Conservation (phyloP, 2,888 invertebrate species). For the Rhagophthalmus giganteus region DNA sequence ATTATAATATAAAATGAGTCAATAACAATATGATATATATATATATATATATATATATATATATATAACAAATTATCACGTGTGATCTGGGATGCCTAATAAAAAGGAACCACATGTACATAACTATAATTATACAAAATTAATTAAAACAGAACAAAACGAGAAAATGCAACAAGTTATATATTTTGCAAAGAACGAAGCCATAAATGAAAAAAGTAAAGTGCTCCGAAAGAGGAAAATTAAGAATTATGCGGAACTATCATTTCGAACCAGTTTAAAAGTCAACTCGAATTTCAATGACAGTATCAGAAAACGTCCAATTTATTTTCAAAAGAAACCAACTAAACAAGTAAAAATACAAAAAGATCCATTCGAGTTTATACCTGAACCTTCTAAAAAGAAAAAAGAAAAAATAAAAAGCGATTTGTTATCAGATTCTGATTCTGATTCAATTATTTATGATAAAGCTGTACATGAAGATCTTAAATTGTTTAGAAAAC, state of each 20-base stretch:
- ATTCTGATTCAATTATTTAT: slow-evolving; percentile 26
- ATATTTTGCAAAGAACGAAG: background rate
- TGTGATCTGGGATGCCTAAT: background rate
- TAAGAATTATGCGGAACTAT: slow-evolving; percentile 27
- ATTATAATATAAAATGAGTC: background rate
- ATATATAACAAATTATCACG: background rate
- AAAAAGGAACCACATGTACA: too few relatives aligned
- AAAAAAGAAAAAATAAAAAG: slow-evolving; percentile 6
- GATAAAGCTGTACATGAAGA: slow-evolving; percentile 26
- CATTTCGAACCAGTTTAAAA: background rate
- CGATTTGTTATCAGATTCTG: slow-evolving; percentile 23
- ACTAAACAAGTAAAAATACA: background rate
- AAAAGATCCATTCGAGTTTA: slow-evolving; percentile 9
- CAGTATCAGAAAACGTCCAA: slow-evolving; percentile 24
- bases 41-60: too few relatives aligned
- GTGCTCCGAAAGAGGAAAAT: slow-evolving; percentile 12
- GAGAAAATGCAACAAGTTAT: background rate
- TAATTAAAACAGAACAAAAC: background rate
- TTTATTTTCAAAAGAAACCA: slow-evolving; percentile 27
- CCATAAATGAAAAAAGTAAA: background rate
- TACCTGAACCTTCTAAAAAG: slow-evolving; percentile 3
- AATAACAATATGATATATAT: too few relatives aligned
- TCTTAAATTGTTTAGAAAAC: slow-evolving; percentile 10
- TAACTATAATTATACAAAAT: background rate
- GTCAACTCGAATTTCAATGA: background rate